A percentile compares a stretch with the other conserved stretches of the same genome.
phyloP scores from a whole-genome alignment of 2,888 invertebrate genomes.

The Leptogaster cylindrica region DNA sequence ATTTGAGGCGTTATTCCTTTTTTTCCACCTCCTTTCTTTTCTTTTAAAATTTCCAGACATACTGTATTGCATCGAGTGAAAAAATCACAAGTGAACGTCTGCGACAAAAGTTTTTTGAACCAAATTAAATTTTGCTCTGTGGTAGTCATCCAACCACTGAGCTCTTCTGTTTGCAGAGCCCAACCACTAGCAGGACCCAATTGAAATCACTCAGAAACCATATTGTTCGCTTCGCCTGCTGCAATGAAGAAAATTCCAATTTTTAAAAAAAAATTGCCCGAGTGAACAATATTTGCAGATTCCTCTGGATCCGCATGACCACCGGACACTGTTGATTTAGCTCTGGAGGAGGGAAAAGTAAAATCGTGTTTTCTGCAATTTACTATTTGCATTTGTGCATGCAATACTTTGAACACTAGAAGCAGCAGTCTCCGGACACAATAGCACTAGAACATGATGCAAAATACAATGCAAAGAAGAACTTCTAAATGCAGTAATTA shows the following conservation, averaged over 20 bases:
- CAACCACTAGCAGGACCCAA: background rate
- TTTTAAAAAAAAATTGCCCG: background rate
- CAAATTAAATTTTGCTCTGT: background rate
- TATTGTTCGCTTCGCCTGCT: background rate
- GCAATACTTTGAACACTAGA: too few relatives aligned
- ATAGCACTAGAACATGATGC: too few relatives aligned
- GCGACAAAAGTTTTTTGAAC: background rate
- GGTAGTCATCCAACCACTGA: background rate
- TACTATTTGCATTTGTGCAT: too few relatives aligned
- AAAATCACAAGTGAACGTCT: background rate
- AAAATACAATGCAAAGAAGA: too few relatives aligned
- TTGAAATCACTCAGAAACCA: background rate
- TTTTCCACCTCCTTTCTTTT: background rate
- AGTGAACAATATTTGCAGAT: background rate
- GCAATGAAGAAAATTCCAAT: conserved; percentile 3
- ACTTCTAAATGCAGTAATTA: too few relatives aligned
- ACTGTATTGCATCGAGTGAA: background rate
- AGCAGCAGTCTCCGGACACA: too few relatives aligned
- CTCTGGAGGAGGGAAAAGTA: background rate
- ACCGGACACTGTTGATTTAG: background rate
- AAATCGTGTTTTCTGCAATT: too few relatives aligned
- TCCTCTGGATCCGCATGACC: background rate
- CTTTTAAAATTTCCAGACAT: too few relatives aligned
- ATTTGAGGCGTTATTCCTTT: background rate
- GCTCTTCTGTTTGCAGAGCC: background rate